Conservation (phyloP, 1,140 invertebrate species). For the Ceratosolen fusciceps region DNA sequence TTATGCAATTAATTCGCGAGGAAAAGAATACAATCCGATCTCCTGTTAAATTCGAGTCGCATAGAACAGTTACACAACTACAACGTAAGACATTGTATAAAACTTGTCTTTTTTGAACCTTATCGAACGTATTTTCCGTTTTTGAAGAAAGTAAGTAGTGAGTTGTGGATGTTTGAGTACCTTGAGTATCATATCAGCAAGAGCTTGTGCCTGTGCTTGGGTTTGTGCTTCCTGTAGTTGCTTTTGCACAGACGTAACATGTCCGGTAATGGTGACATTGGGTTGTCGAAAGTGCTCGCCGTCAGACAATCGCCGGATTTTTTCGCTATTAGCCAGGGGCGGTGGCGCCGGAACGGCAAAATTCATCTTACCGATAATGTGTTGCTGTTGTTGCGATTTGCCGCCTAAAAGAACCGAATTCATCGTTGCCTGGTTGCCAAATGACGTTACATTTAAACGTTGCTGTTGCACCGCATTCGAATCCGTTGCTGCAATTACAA, state of each 20-base stretch:
- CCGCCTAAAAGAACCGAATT: constrained; percentile 17
- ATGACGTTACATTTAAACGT: constrained; percentile 67
- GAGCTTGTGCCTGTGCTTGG: constrained; percentile 71
- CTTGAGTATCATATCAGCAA: constrained; percentile 70
- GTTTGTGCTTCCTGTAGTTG: constrained; percentile 74
- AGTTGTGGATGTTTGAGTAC: constrained; percentile 48
- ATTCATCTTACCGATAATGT: constrained; percentile 71
- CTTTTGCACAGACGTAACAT: constrained; percentile 58
- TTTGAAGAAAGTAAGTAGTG: no score
- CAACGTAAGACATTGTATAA: no score
- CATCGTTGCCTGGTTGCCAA: constrained; percentile 67
- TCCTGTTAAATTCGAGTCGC: no score
- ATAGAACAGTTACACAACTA: no score
- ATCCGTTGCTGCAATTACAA: constrained; percentile 69
- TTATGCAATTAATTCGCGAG: no score
- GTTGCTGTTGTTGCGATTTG: constrained; percentile 63
- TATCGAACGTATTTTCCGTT: no score
- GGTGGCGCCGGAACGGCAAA: constrained; percentile 77
- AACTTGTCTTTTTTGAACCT: no score
- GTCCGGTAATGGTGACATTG: constrained; percentile 69
- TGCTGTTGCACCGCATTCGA: constrained; percentile 67
- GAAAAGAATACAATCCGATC: no score
- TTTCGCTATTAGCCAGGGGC: constrained; percentile 71
- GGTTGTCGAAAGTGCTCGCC: constrained; percentile 76
- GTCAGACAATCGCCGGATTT: constrained; percentile 76